Percentiles rank a stretch among this genome's conserved stretches.
Conservation (phyloP, 2,888 invertebrate genomes). For the Dicycla oo region DNA sequence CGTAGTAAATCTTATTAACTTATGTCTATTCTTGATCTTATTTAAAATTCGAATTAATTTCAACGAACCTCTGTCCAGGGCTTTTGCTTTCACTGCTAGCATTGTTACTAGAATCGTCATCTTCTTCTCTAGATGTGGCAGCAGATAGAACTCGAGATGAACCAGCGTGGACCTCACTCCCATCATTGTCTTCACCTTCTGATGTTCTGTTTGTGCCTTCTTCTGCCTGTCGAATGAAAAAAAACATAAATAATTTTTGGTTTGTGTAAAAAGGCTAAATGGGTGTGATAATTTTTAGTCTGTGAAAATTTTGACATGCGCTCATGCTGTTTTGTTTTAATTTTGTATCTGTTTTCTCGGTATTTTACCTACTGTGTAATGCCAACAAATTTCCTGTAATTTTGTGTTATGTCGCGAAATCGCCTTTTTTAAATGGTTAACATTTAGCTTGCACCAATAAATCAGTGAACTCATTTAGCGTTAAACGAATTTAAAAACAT, state of each 20-base stretch:
- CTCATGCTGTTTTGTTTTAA: conserved; percentile 41
- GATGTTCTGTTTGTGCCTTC: conserved; percentile 85
- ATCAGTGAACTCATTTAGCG: neutral
- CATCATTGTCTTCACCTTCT: conserved; percentile 86
- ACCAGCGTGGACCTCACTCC: conserved; percentile 83
- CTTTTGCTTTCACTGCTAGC: conserved; percentile 93
- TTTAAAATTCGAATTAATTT: conserved; percentile 3
- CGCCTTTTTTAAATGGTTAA: too few species aligned
- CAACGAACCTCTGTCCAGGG: conserved; percentile 92
- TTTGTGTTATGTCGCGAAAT: neutral
- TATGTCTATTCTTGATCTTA: neutral
- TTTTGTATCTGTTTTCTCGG: conserved; percentile 11
- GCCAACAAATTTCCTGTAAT: neutral
- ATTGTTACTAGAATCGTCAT: conserved; percentile 93
- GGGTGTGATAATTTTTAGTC: neutral
- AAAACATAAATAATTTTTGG: conserved; percentile 25
- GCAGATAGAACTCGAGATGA: conserved; percentile 89
- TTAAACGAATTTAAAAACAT: neutral
- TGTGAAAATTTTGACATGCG: conserved; percentile 30
- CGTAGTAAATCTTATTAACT: neutral
- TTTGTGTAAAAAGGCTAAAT: conserved; percentile 9
- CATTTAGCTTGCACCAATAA: neutral
- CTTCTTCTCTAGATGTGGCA: conserved; percentile 93
- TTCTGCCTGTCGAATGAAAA: conserved; percentile 82
- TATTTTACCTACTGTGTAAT: neutral